phyloP scores from a whole-genome alignment of 1,140 invertebrate species.

The Trachymyrmex cornetzi region DNA sequence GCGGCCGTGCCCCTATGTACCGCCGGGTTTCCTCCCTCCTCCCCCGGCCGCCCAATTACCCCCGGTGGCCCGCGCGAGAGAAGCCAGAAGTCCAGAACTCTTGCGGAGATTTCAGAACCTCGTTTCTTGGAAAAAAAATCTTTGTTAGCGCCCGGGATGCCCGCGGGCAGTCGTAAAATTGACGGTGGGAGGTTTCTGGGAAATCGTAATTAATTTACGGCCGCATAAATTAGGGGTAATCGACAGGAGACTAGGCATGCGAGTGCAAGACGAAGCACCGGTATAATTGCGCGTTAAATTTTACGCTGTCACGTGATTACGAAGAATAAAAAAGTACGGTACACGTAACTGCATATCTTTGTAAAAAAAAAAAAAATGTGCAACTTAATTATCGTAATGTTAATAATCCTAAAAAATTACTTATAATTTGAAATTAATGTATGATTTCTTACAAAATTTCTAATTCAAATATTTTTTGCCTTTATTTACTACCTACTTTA shows the following conservation, averaged over 20 bases:
- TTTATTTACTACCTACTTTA: not conserved
- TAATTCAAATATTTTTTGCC: not conserved
- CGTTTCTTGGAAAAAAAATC: slow-evolving; percentile 66
- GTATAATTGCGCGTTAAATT: slow-evolving; percentile 20
- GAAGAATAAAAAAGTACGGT: not conserved
- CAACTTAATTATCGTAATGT: not conserved
- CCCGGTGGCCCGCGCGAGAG: slow-evolving; percentile 56
- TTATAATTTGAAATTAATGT: not conserved
- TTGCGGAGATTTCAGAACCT: slow-evolving; percentile 64
- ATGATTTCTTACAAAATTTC: not conserved
- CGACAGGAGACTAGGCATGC: slow-evolving; percentile 29
- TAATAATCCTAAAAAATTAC: not conserved
- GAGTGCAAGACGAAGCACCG: not conserved
- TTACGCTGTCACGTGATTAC: slow-evolving; percentile 2
- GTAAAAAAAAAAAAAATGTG: not conserved
- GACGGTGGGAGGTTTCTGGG: slow-evolving; percentile 61
- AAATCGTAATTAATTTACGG: slow-evolving; percentile 62
- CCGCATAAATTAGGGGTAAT: slow-evolving; percentile 51
- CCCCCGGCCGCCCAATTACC: slow-evolving; percentile 68
- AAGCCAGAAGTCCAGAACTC: slow-evolving; percentile 41
- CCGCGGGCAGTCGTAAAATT: slow-evolving; percentile 46
- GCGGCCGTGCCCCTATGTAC: slow-evolving; percentile 50
- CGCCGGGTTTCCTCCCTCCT: slow-evolving; percentile 66
- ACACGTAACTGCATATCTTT: not conserved
- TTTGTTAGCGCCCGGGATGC: slow-evolving; percentile 52